Evolutionary conservation across 2,797 vertebrate genomes (phyloP), one percentile per base, ranked within the genome.

Genomic region (Arrhamphus sclerolepis): DNA sequence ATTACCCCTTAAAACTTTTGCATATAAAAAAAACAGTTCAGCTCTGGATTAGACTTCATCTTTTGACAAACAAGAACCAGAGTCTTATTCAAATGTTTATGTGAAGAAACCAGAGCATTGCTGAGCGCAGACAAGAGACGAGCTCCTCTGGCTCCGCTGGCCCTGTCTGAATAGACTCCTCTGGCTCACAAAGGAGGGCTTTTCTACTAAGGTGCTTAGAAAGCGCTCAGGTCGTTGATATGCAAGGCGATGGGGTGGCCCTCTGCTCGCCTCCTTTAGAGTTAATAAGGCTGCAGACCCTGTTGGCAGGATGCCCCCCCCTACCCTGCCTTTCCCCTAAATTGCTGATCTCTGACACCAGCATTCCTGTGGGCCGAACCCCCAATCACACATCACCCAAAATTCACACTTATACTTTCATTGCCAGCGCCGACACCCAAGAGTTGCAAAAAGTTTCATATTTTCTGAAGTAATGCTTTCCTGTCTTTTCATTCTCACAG

Each of bases 201-300:
- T 94, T 93, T 94, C 92, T 84, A 81, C 60, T 51, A 86, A 90
- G 84, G 87, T 89, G 84, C 91, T 92, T 85, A 88, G 90, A 93
- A 92, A 89, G 61, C 77, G 85, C 84, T 89, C 73, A 82, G 86
- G 91, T 93, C 91, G 93, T 94, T 95, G 92, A 92, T 92, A 95
- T 94, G 93, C 94, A 92, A 91, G 90, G 89, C 93, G 86, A 91
- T 83, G 49, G 90, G 80, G 76, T 86, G 84, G 85, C 83, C 79
- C 67, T 48, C 86, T 91, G 87, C 78, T 90, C 80, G 78, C 87
- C 90, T 85, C 88, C 89, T 89, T 89, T 89, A 79, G 89, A 86
- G 62, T 87, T 91, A 91, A 90, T 91, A 88, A 90, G 90, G 88
- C 85, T 84, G 83, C 88, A 89, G 82, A 85, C 77, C 74, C 80